Evolutionary conservation across 2,888 invertebrate genomes (phyloP).

Genomic region (Laspeyria flexula): DNA sequence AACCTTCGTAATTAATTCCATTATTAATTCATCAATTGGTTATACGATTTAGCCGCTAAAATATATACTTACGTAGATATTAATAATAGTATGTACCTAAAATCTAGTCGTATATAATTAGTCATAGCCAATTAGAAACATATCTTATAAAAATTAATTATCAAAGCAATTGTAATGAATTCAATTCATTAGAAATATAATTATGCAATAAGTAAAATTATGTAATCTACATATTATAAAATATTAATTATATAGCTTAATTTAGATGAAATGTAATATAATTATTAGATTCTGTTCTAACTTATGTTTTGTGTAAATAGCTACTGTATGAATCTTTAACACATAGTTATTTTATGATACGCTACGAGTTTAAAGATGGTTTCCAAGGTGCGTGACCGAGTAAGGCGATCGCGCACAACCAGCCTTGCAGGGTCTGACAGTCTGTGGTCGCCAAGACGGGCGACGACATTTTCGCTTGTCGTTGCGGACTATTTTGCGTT

Average conservation of each 20-base stretch:
- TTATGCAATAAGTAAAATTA: too few species aligned
- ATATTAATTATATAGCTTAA: slow-evolving; percentile 13
- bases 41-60: too few species aligned
- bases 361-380: too few species aligned
- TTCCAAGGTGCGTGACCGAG: too few species aligned
- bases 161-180: slow-evolving; percentile 62
- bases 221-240: slow-evolving; percentile 18
- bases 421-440: too few species aligned
- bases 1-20: too few species aligned
- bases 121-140: slow-evolving; percentile 16
- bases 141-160: slow-evolving; percentile 19
- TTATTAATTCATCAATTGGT: too few species aligned
- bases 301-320: slow-evolving; percentile 22
- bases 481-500: too few species aligned
- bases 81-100: slow-evolving; percentile 5
- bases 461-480: too few species aligned
- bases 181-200: slow-evolving; percentile 50
- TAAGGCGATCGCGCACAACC: too few species aligned
- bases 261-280: slow-evolving; percentile 15
- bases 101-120: slow-evolving; percentile 29
- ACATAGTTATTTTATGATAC: too few species aligned
- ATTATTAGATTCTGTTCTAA: slow-evolving; percentile 9
- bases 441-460: too few species aligned
- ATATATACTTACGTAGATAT: not conserved
- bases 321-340: not conserved